A percentile compares a stretch with the other conserved stretches of the same genome.
phyloP scores from a whole-genome alignment of 2,797 vertebrate species.

The Pseudomugil gertrudae region DNA sequence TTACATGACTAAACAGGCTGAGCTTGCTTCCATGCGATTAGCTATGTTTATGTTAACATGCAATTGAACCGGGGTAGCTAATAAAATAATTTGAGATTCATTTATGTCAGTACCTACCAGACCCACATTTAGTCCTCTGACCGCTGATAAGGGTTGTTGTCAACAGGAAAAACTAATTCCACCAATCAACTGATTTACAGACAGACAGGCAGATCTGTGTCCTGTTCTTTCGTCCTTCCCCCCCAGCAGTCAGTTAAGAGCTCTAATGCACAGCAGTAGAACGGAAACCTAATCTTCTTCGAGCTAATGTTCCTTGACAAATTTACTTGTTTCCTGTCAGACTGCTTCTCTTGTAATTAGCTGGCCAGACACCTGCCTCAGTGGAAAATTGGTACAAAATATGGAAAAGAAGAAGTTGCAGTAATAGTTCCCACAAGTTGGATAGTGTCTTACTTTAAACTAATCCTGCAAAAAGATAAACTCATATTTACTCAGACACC shows the following conservation, averaged over 20 bases:
- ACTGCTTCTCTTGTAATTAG: slow-evolving; percentile 17
- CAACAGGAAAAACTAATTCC: slow-evolving; percentile 3
- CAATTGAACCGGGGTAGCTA: too few relatives aligned
- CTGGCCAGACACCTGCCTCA: slow-evolving; percentile 8
- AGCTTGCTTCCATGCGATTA: too few relatives aligned
- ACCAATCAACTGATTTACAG: not conserved
- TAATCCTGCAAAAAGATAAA: too few relatives aligned
- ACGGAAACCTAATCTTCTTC: slow-evolving; percentile 51
- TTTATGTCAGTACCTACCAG: too few relatives aligned
- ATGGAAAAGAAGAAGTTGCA: not conserved
- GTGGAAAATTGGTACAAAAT: not conserved
- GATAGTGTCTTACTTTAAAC: not conserved
- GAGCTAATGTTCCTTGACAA: slow-evolving; percentile 57
- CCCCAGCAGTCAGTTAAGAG: slow-evolving; percentile 40
- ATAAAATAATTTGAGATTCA: too few relatives aligned
- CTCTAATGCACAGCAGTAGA: slow-evolving; percentile 49
- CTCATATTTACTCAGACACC: too few relatives aligned
- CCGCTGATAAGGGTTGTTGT: not conserved
- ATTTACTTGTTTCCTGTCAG: slow-evolving; percentile 26
- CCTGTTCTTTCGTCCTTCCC: slow-evolving; percentile 23
- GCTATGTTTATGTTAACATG: too few relatives aligned
- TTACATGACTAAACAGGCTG: too few relatives aligned
- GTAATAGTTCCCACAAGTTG: too few relatives aligned
- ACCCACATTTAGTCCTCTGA: not conserved
- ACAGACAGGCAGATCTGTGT: slow-evolving; percentile 4